Evolutionary conservation across 2,113 vertebrate genomes (phyloP).

Genomic region (Otocyon megalotis): DNA sequence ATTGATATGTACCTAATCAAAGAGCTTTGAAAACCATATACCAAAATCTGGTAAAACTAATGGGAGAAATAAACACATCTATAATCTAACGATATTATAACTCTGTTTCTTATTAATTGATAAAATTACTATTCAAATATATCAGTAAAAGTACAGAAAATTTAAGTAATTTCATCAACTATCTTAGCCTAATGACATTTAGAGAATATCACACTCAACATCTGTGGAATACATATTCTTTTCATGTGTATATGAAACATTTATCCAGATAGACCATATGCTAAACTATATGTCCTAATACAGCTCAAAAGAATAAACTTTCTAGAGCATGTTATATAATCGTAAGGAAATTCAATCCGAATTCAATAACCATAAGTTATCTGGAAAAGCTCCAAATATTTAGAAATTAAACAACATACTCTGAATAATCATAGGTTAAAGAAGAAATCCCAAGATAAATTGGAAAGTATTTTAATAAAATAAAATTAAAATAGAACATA

Average conservation of each 20-base stretch:
- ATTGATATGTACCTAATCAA: not conserved
- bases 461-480: not conserved
- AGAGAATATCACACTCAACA: not conserved
- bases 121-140: not conserved
- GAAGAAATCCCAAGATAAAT: not conserved
- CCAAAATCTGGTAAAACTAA: not conserved
- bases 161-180: not conserved
- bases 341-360: not conserved
- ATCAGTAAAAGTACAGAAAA: not conserved
- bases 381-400: not conserved
- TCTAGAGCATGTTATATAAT: not conserved
- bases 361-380: not conserved
- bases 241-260: not conserved
- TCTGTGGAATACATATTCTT: not conserved
- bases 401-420: constrained; percentile 7
- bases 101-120: not conserved
- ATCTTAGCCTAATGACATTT: not conserved
- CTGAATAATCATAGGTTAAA: not conserved
- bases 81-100: not conserved
- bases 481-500: not conserved
- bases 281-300: not conserved
- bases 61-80: not conserved
- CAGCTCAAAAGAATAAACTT: not conserved
- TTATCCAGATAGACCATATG: not conserved
- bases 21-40: not conserved